A percentile compares a stretch with the other conserved stretches of the same genome.
phyloP scores from a whole-genome alignment of 2,797 vertebrate species.

The Syngnathus rostellatus region DNA sequence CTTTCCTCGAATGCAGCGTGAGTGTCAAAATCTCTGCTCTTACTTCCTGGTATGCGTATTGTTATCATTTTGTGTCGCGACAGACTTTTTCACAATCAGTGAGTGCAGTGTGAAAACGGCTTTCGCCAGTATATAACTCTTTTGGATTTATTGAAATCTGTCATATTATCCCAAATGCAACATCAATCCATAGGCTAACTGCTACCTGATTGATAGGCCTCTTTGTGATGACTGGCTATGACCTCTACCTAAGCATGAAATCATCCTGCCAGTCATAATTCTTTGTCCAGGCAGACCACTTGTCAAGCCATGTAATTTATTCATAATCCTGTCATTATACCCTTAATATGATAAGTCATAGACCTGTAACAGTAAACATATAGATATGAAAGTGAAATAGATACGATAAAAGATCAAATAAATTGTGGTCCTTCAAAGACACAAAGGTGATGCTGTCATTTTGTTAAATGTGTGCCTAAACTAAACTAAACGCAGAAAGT shows the following conservation, averaged over 20 bases:
- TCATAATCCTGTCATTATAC: conserved; percentile 36
- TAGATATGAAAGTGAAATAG: neutral
- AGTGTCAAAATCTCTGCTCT: too few species aligned
- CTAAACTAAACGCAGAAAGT: neutral
- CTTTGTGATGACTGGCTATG: neutral
- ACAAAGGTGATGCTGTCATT: neutral
- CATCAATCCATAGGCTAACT: neutral
- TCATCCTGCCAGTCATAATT: neutral
- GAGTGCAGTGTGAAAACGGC: too few species aligned
- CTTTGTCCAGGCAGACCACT: conserved; percentile 11
- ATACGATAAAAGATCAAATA: neutral
- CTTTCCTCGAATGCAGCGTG: too few species aligned
- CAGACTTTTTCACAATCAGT: too few species aligned
- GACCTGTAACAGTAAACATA: conserved; percentile 5
- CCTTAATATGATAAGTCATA: conserved; percentile 24
- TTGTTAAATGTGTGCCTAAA: neutral
- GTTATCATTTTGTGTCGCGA: too few species aligned
- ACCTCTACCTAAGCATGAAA: conserved; percentile 6
- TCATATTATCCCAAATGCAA: conserved; percentile 13
- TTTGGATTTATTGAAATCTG: conserved; percentile 7
- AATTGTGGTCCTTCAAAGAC: neutral
- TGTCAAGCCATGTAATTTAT: conserved; percentile 23
- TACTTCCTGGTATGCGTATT: too few species aligned
- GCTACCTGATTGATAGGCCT: neutral
- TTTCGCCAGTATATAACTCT: neutral